phyloP scores from a whole-genome alignment of 2,113 vertebrate genomes.

The Tupaia chinensis region DNA sequence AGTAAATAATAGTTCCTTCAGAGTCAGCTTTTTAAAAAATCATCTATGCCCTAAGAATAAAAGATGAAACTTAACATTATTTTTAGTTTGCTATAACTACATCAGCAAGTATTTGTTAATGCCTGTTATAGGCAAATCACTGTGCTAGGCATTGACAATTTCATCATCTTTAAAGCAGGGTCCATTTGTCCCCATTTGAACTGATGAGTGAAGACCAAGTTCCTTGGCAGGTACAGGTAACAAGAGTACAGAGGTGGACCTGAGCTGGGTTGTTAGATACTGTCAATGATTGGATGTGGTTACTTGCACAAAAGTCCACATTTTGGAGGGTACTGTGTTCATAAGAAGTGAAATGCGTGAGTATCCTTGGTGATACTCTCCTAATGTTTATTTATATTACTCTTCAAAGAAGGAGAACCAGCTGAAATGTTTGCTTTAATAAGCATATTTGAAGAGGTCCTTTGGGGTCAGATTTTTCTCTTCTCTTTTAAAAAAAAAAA shows the following conservation, averaged over 20 bases:
- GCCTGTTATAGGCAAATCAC: background rate
- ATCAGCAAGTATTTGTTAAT: background rate
- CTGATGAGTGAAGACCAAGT: background rate
- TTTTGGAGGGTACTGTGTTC: background rate
- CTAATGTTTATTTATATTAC: conserved; percentile 13
- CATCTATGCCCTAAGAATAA: background rate
- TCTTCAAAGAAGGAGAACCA: conserved; percentile 55
- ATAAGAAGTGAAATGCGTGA: conserved; percentile 1
- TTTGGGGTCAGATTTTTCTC: background rate
- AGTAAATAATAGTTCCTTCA: conserved; percentile 13
- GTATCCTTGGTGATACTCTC: background rate
- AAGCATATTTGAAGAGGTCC: conserved; percentile 12
- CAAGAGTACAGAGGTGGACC: background rate
- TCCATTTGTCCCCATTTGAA: background rate
- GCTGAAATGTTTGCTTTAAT: conserved; percentile 37
- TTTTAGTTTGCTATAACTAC: conserved; percentile 4
- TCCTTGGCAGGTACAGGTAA: background rate
- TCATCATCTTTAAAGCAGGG: background rate
- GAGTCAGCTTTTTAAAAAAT: conserved; percentile 24
- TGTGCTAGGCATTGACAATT: background rate
- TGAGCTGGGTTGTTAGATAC: background rate
- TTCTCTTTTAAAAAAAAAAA: background rate
- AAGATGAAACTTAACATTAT: background rate
- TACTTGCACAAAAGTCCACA: background rate
- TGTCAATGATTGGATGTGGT: conserved; percentile 6